Evolutionary conservation across 2,888 invertebrate genomes (phyloP), one percentile per base, ranked within the genome.

Genomic region (Thera obeliscata): DNA sequence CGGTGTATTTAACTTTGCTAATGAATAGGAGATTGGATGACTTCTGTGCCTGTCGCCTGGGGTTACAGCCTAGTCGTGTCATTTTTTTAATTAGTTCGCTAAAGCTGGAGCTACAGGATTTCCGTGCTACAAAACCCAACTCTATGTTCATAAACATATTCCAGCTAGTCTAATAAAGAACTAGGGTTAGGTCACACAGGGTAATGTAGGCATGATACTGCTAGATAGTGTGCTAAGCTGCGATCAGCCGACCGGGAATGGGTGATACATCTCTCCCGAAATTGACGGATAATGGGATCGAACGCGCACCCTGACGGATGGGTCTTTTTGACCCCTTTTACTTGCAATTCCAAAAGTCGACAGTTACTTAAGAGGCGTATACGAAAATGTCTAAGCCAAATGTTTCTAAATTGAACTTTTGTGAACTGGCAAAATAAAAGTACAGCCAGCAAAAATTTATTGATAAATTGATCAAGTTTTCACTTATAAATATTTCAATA

Each of bases 181-280:
- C 49, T 63, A 36, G 56, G 49, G 22, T 49, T 22, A 62, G 38
- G 56, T 61, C 46, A 9, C 55, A 56, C 36, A 55, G 46, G 61
- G 7, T 41, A 43, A 54, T 61, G 56, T 2, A 12, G 56, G 41
- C 33, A 41, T 43, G 57, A 41, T 6, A 52, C 43, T 74, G 67
- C 76, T 75, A 77, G 78, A 76, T 75, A 73, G 74, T 73, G 75
- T 78, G 76, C 72, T 75, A 73, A 78, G 76, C 74, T 73, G 73
- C 69, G 72, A 81, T 80, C 75, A 73, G 62, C 61, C 64, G 67
- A 73, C 74, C 65, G 75, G 78, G 77, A 79, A 78, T 71, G 71
- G 61, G 77, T 80, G 78, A 83, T 80, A 66, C 61, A 66, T 82
- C 77, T 82, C 80, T 56, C 60, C 63, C 63, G 65, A 60, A 48